Evolutionary conservation across 2,113 vertebrate species (phyloP).

Genomic region (Nipponia nippon): DNA sequence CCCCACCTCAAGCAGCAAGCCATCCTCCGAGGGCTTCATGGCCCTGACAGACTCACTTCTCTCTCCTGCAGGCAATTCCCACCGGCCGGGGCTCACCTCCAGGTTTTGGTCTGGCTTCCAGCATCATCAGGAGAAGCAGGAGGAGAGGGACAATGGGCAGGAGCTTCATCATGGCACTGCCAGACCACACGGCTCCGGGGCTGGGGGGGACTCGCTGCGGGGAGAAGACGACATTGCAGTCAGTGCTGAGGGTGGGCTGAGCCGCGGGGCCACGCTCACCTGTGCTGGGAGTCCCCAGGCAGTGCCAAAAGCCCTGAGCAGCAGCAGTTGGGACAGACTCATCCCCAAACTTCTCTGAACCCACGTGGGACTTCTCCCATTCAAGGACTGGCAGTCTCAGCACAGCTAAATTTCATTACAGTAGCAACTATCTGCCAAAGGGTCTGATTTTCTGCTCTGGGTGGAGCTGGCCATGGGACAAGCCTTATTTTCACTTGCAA

Average conservation of each 20-base stretch:
- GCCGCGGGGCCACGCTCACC: neutral
- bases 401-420: slow-evolving; percentile 19
- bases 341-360: neutral
- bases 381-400: neutral
- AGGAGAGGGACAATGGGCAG: slow-evolving; percentile 48
- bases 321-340: neutral
- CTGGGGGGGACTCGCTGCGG: neutral
- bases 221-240: neutral
- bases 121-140: slow-evolving; percentile 65
- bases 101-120: slow-evolving; percentile 67
- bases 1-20: neutral
- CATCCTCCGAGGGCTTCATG: fast-evolving
- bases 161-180: slow-evolving; percentile 56
- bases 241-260: neutral
- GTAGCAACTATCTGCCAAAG: neutral
- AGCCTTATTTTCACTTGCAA: slow-evolving; percentile 67
- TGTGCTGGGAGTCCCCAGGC: neutral
- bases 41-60: neutral
- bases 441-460: slow-evolving; percentile 56
- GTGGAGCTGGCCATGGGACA: slow-evolving; percentile 54
- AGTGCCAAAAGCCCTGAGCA: neutral
- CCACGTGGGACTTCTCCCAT: neutral
- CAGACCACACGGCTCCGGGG: neutral
- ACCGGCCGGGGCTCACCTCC: slow-evolving; percentile 54
- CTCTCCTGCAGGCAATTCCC: neutral